These are phyloP conservation scores for Agelaius phoeniceus DNA, from an alignment of 2,113 vertebrate genomes.

Conservation along the genomic window DNA sequence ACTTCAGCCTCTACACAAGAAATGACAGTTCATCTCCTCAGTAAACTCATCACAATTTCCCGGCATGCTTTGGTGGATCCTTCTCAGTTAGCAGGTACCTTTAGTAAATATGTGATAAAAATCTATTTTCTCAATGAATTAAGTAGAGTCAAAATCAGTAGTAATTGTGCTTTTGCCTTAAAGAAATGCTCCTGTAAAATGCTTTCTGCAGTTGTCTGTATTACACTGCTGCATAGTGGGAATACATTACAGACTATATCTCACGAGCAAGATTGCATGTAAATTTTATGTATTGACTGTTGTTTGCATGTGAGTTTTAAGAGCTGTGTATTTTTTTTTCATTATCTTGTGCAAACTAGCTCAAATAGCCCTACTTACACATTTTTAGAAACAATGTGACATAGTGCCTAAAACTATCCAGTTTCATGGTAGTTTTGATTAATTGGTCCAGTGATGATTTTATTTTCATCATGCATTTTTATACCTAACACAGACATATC, in stretches of 20 bases:
- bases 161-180: not conserved
- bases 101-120: not conserved
- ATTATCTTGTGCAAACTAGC: not conserved
- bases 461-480: not conserved
- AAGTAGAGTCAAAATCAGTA: not conserved
- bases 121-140: not conserved
- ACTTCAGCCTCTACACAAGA: conserved; percentile 95
- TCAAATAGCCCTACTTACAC: not conserved
- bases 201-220: not conserved
- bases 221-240: not conserved
- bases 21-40: conserved; percentile 96
- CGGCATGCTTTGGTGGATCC: conserved; percentile 91
- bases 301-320: not conserved
- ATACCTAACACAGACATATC: not conserved
- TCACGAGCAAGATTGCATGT: not conserved
- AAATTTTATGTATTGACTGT: not conserved
- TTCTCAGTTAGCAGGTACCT: conserved; percentile 88
- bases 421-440: not conserved
- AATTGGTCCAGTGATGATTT: not conserved
- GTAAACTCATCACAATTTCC: conserved; percentile 93
- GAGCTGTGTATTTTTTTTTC: not conserved
- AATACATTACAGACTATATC: not conserved
- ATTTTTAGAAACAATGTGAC: not conserved
- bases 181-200: not conserved
- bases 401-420: not conserved